phyloP scores from a whole-genome alignment of 2,113 vertebrate genomes.

The Osmerus eperlanus region DNA sequence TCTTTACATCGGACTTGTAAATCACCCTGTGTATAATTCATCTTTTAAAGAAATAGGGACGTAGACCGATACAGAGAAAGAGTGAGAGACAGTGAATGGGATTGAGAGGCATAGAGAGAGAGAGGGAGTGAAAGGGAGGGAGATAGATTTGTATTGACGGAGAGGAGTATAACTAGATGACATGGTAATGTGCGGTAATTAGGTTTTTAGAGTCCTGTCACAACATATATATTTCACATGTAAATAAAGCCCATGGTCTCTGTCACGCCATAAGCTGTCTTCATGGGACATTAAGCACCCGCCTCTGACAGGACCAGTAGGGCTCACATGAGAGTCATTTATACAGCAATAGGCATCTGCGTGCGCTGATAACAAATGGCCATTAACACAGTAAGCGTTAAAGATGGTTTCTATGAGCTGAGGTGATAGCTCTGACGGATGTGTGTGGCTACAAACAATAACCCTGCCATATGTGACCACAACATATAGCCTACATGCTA shows the following conservation, averaged over 20 bases:
- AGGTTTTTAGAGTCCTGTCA: conserved; percentile 2
- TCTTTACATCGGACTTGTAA: conserved; percentile 10
- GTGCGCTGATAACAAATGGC: conserved; percentile 84
- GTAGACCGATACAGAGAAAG: conserved; percentile 2
- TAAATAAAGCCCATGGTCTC: conserved; percentile 83
- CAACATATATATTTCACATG: conserved; percentile 68
- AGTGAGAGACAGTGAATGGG: background rate
- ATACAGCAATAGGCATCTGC: conserved; percentile 84
- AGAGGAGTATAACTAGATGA: conserved; percentile 12
- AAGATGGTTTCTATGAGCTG: conserved; percentile 15
- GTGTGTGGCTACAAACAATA: background rate
- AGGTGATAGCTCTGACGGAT: conserved; percentile 23
- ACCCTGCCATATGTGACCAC: conserved; percentile 36
- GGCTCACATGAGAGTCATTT: conserved; percentile 79
- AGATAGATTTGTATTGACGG: conserved; percentile 9
- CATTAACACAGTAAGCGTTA: conserved; percentile 68
- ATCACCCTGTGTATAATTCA: conserved; percentile 35
- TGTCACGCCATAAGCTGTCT: conserved; percentile 78
- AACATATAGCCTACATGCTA: conserved; percentile 44
- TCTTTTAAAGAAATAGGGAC: background rate
- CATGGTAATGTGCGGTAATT: conserved; percentile 31
- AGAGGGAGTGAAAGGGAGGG: conserved; percentile 10
- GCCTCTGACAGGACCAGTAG: conserved; percentile 79
- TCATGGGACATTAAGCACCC: conserved; percentile 84
- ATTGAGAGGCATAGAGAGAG: conserved; percentile 1